Base-by-base conservation (phyloP, 2,888 invertebrate genomes). In the Heterodera filipjevi region DNA sequence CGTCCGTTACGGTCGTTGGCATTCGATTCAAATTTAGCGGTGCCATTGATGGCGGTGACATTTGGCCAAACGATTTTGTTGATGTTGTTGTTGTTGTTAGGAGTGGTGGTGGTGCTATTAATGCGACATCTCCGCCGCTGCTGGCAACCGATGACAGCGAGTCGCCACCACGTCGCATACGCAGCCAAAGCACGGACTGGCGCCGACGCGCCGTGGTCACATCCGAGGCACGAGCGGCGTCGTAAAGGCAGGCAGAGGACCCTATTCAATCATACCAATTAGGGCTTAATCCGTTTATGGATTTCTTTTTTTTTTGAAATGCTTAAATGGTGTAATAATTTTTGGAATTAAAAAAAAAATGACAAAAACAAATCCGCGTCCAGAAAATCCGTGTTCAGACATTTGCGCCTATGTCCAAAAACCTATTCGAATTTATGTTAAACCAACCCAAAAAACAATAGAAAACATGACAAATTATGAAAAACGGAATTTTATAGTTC, bases 181-280 rank as follows among this genome's bases (percentile, higher is more conserved):
- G 59, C 59, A 59, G 27, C 59, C 59, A 59, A n/a, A 59, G 59
- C n/a, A 59, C 59, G 59, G 59, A 59, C 27, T 59, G 59, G 59
- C 59, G 59, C 59, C 59, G 59, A n/a, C 59, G 59, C 27, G 59
- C 59, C 22, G 22, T n/a, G 59, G 59, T 27, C 27, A 27, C 59
- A 22, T 59, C 27, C 6, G n/a, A 27, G 59, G 59, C 59, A 12
- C 59, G 59, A 12, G 22, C 59, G 27, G 59, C 59, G 59, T 59
- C 59, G 22, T 22, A 59, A 59, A 59, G 59, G 27, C 59, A n/a
- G 27, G 59, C 59, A 12, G 59, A 27, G n/a, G 59, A 59, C 5
- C 59, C 59, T 27, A 19, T 49, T 19, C 16, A 14, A 16, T 39
- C 39, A 39, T 39, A 12, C 39, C 12, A 39, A 39, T 39, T 39